phyloP scores from a whole-genome alignment of 2,797 vertebrate genomes.

The Gymnoscopelus microlampas region DNA sequence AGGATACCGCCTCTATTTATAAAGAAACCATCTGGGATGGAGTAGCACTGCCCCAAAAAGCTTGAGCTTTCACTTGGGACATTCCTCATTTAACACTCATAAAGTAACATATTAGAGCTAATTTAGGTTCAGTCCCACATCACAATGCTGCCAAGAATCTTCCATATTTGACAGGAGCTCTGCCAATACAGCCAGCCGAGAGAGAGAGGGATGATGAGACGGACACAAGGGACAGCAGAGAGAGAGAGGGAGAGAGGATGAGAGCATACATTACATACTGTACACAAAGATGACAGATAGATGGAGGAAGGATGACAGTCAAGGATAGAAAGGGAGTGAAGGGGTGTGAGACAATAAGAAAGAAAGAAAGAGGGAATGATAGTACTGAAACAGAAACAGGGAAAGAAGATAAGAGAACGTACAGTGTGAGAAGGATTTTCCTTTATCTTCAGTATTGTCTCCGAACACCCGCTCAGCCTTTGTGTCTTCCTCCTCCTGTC shows the following conservation, averaged over 20 bases:
- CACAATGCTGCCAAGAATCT: constrained; percentile 41
- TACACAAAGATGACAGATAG: no score
- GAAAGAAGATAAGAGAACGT: constrained; percentile 21
- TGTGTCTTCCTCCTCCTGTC: constrained; percentile 15
- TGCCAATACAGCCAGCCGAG: constrained; percentile 41
- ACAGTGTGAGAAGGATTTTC: constrained; percentile 3
- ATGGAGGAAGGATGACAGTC: no score
- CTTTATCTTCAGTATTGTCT: constrained; percentile 10
- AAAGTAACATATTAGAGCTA: constrained; percentile 56
- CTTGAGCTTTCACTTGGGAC: constrained; percentile 42
- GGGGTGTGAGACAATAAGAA: no score
- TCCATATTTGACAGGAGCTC: constrained; percentile 31
- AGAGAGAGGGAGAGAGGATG: background rate
- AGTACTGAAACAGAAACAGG: background rate
- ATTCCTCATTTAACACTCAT: constrained; percentile 53
- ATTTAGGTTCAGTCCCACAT: constrained; percentile 52
- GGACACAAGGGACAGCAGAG: background rate
- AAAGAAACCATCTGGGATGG: constrained; percentile 51
- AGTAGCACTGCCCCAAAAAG: constrained; percentile 23
- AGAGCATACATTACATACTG: no score
- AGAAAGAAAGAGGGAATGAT: no score
- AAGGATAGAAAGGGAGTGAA: no score
- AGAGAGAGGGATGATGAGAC: constrained; percentile 1
- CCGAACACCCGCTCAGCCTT: constrained; percentile 29
- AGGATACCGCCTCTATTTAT: constrained; percentile 45